phyloP scores from a whole-genome alignment of 64 coral and sea anemone genomes.

The Pachyseris speciosa region DNA sequence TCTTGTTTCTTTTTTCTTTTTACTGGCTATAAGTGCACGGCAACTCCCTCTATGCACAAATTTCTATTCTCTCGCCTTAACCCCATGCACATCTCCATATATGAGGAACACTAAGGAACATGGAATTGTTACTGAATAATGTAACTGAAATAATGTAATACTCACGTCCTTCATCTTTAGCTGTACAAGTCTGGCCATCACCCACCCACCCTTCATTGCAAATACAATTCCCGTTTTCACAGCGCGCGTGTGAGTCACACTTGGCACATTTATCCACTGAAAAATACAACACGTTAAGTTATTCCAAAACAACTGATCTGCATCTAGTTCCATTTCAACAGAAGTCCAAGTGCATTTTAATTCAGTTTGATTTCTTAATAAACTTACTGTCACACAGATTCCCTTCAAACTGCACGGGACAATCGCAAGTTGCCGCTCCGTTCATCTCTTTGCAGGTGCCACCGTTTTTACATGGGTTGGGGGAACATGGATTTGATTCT shows the following conservation, averaged over 20 bases:
- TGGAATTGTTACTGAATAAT: neutral
- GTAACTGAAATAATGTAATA: conserved; percentile 32
- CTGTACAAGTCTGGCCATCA: conserved; percentile 76
- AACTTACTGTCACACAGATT: conserved; percentile 79
- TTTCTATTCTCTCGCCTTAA: too few relatives aligned
- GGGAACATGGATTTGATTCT: conserved; percentile 84
- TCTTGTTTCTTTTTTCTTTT: too few relatives aligned
- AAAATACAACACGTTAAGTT: neutral
- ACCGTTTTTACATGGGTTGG: conserved; percentile 84
- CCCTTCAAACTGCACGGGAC: conserved; percentile 76
- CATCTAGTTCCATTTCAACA: neutral
- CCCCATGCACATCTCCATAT: too few relatives aligned
- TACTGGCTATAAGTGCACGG: too few relatives aligned
- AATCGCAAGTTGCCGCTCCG: conserved; percentile 79
- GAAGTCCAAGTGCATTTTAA: neutral
- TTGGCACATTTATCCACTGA: conserved; percentile 92
- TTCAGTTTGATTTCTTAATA: neutral
- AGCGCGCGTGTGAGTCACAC: conserved; percentile 79
- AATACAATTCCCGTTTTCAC: conserved; percentile 71
- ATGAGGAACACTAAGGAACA: neutral
- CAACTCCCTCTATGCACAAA: too few relatives aligned
- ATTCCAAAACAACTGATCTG: too few relatives aligned
- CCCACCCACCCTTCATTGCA: conserved; percentile 80
- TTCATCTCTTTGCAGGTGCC: conserved; percentile 93
- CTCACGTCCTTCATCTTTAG: conserved; percentile 22